Evolutionary conservation across 2,113 vertebrate species (phyloP).

Genomic region (Alexandromys fortis): DNA sequence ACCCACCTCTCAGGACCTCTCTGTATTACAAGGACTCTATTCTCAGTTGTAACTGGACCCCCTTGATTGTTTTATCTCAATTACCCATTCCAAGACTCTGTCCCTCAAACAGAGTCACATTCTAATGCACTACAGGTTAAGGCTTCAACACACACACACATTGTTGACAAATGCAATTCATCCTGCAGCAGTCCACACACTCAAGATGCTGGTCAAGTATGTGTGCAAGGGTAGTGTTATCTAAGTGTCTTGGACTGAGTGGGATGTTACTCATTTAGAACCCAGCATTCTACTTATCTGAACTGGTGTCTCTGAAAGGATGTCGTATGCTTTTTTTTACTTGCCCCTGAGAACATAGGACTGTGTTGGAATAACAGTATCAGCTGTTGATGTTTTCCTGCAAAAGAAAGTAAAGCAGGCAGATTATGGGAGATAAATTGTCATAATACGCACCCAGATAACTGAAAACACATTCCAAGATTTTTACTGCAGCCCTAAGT

Average conservation of each 20-base stretch:
- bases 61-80: neutral
- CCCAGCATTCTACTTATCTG: neutral
- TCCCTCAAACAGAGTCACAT: neutral
- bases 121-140: neutral
- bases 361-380: constrained; percentile 1
- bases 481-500: neutral
- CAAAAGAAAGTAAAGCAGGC: neutral
- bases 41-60: neutral
- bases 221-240: constrained; percentile 10
- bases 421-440: neutral
- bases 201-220: constrained; percentile 25
- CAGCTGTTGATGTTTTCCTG: neutral
- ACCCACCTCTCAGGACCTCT: neutral
- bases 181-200: neutral
- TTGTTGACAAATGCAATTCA: neutral
- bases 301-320: neutral
- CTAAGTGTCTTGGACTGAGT: constrained; percentile 12
- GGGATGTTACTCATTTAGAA: constrained; percentile 34
- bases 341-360: neutral
- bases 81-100: neutral
- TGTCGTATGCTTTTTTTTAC: neutral
- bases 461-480: neutral
- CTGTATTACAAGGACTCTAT: neutral
- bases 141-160: neutral
- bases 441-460: neutral